These are phyloP conservation scores for Grammomys surdaster DNA, from an alignment of 2,113 vertebrate species.

Conservation along the genomic window DNA sequence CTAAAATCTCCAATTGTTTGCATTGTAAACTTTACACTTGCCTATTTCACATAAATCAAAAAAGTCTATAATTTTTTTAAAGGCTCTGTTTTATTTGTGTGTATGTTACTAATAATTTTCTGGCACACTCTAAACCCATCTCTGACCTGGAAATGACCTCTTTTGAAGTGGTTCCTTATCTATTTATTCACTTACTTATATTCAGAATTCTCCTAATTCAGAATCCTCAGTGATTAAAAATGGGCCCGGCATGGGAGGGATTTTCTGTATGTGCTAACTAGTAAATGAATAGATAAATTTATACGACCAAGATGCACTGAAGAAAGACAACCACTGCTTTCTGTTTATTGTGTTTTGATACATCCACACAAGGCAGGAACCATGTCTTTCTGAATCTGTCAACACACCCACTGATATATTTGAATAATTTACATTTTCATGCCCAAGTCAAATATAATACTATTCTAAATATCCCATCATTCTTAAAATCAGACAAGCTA, in stretches of 20 bases:
- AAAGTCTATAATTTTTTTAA: conserved; percentile 37
- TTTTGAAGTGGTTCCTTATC: not conserved
- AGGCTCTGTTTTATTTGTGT: not conserved
- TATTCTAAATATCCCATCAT: not conserved
- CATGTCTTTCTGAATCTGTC: not conserved
- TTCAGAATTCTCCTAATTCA: conserved; percentile 2
- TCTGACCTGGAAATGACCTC: not conserved
- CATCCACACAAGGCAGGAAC: not conserved
- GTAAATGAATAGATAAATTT: not conserved
- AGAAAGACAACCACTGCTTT: not conserved
- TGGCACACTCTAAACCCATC: not conserved
- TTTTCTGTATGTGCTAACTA: not conserved
- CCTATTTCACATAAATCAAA: conserved; percentile 65
- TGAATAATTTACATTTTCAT: conserved; percentile 17
- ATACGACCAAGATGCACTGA: not conserved
- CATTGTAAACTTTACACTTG: conserved; percentile 55
- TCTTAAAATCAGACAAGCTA: conserved; percentile 14
- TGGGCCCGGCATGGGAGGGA: not conserved
- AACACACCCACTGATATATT: not conserved
- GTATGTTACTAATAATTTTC: not conserved
- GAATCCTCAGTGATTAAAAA: not conserved
- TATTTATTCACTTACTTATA: not conserved
- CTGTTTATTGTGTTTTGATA: not conserved
- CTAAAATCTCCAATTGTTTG: conserved; percentile 46
- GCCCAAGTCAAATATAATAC: not conserved